Evolutionary conservation across 2,113 vertebrate species (phyloP).

Genomic region (Pan paniscus): DNA sequence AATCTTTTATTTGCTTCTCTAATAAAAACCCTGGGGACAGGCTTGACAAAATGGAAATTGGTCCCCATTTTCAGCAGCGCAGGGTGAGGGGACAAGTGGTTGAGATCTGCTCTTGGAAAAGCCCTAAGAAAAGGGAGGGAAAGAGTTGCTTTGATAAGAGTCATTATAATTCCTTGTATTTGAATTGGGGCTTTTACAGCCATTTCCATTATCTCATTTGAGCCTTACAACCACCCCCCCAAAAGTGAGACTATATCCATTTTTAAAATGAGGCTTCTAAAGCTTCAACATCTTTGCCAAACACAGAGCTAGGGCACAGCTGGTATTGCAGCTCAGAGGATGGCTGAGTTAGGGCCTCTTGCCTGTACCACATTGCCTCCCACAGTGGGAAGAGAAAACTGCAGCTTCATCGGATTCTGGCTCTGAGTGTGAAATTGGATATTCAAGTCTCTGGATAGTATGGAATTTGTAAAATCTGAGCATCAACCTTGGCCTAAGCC

Average conservation of each 20-base stretch:
- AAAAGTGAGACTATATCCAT: neutral
- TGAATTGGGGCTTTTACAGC: neutral
- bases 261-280: neutral
- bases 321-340: neutral
- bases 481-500: neutral
- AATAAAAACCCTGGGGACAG: constrained; percentile 76
- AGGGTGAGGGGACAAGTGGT: neutral
- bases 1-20: constrained; percentile 77
- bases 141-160: neutral
- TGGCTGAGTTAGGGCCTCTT: neutral
- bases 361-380: neutral
- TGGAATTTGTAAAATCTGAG: neutral
- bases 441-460: neutral
- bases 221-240: neutral
- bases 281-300: neutral
- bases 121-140: neutral
- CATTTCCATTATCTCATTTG: neutral
- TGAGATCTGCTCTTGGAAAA: neutral
- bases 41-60: constrained; percentile 31
- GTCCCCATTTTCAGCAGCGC: neutral
- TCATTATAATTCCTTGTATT: neutral
- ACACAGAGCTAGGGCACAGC: neutral
- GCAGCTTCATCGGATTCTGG: neutral
- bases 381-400: neutral
- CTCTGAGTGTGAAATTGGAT: neutral